These are phyloP conservation scores for Sebastes hubbsi DNA, from an alignment of 2,797 vertebrate genomes.

Conservation along the genomic window DNA sequence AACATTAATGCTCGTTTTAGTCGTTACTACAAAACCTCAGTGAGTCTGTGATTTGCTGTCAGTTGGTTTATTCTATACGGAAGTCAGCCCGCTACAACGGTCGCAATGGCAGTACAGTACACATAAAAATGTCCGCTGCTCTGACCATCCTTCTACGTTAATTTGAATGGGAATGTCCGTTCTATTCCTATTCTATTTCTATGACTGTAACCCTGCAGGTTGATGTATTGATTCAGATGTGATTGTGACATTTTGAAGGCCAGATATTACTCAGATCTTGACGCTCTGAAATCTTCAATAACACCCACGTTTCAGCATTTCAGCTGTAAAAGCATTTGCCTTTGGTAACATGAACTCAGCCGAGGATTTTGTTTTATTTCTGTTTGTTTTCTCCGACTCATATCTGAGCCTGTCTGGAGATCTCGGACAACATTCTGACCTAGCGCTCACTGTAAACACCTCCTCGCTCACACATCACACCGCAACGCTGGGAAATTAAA, in stretches of 20 bases:
- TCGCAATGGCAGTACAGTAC: too few species aligned
- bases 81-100: too few species aligned
- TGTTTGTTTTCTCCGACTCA: slow-evolving; percentile 15
- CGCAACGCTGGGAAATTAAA: slow-evolving; percentile 29
- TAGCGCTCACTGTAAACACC: slow-evolving; percentile 35
- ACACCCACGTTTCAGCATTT: slow-evolving; percentile 5
- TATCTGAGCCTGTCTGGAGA: slow-evolving; percentile 13
- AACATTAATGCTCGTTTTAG: too few species aligned
- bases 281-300: background rate
- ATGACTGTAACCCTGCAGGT: background rate
- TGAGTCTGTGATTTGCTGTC: too few species aligned
- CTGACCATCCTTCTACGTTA: too few species aligned
- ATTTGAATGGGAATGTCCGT: too few species aligned
- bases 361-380: slow-evolving; percentile 5
- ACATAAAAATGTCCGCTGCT: too few species aligned
- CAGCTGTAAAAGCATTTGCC: background rate
- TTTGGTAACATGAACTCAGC: background rate
- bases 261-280: slow-evolving; percentile 3
- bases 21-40: too few species aligned
- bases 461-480: slow-evolving; percentile 28
- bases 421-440: slow-evolving; percentile 15
- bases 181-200: too few species aligned
- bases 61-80: too few species aligned
- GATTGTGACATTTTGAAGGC: background rate
- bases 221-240: slow-evolving; percentile 1